Evolutionary conservation across 2,888 invertebrate species (phyloP).

Genomic region (Acanthacorydalis orientalis): DNA sequence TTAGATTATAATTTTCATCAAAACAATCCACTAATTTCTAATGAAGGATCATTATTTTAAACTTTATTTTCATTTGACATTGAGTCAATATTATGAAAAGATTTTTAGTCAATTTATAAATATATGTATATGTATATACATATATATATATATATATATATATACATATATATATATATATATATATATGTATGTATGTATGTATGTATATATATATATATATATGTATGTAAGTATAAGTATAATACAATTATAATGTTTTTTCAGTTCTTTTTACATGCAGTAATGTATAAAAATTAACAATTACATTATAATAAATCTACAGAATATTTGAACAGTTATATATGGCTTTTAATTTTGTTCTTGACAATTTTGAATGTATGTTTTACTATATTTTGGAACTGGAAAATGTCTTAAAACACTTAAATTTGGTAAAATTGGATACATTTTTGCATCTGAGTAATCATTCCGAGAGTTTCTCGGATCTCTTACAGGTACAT

Average conservation of each 20-base stretch:
- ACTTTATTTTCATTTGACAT: background rate
- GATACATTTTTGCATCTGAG: slow-evolving; percentile 4
- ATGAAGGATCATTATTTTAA: background rate
- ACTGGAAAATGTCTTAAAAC: slow-evolving; percentile 19
- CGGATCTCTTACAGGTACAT: background rate
- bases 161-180: no score
- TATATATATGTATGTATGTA: no score
- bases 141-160: no score
- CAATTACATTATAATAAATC: no score
- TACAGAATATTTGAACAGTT: background rate
- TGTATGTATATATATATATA: no score
- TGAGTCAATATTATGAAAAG: background rate
- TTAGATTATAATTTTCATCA: no score
- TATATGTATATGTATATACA: background rate
- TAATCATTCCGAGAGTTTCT: background rate
- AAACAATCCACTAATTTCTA: background rate
- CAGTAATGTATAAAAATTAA: no score
- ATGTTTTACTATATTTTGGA: slow-evolving; percentile 24
- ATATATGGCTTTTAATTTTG: background rate
- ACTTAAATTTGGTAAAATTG: slow-evolving; percentile 5
- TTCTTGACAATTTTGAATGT: slow-evolving; percentile 20
- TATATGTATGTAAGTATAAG: no score
- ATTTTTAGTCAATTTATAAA: background rate
- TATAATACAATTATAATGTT: no score
- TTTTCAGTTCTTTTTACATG: no score